A percentile compares a stretch with the other conserved stretches of the same genome.
Evolutionary conservation across 1,140 invertebrate species (phyloP).

Genomic region (Dendroctonus valens): DNA sequence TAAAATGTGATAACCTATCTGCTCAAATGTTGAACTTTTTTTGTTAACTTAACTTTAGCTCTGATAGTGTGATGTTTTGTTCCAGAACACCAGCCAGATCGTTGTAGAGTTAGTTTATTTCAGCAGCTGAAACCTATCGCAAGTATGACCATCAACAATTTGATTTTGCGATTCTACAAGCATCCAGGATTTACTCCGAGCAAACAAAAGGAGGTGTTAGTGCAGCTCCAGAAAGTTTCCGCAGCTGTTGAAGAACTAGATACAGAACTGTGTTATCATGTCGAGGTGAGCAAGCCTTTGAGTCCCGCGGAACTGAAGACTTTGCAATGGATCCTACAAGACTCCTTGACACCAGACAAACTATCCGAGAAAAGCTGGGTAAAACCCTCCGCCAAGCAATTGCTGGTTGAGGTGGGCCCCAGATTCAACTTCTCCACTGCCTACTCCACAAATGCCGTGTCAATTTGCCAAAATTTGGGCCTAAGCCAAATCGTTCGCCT

Average conservation of each 20-base stretch:
- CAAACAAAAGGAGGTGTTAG: constrained; percentile 44
- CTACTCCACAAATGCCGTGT: constrained; percentile 92
- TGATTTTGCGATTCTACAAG: constrained; percentile 45
- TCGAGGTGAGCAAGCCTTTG: constrained; percentile 60
- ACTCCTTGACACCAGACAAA: constrained; percentile 60
- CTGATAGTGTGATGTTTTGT: neutral
- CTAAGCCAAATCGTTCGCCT: constrained; percentile 71
- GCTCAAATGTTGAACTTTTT: neutral
- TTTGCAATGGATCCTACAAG: constrained; percentile 70
- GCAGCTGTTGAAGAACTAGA: constrained; percentile 51
- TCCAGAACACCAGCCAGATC: neutral
- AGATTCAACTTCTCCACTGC: constrained; percentile 93
- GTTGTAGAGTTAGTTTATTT: neutral
- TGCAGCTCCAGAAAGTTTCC: constrained; percentile 39
- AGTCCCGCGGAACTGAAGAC: constrained; percentile 56
- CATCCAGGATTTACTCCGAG: constrained; percentile 42
- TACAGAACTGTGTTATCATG: constrained; percentile 79
- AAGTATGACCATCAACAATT: constrained; percentile 22
- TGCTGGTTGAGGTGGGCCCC: constrained; percentile 77
- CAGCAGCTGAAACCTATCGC: neutral
- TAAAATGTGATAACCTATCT: neutral
- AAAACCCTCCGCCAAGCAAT: constrained; percentile 51
- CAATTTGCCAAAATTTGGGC: constrained; percentile 84
- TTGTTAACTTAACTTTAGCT: neutral
- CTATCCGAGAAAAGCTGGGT: constrained; percentile 49